Evolutionary conservation across 2,888 invertebrate species (phyloP).

Genomic region (Gibbula magus): DNA sequence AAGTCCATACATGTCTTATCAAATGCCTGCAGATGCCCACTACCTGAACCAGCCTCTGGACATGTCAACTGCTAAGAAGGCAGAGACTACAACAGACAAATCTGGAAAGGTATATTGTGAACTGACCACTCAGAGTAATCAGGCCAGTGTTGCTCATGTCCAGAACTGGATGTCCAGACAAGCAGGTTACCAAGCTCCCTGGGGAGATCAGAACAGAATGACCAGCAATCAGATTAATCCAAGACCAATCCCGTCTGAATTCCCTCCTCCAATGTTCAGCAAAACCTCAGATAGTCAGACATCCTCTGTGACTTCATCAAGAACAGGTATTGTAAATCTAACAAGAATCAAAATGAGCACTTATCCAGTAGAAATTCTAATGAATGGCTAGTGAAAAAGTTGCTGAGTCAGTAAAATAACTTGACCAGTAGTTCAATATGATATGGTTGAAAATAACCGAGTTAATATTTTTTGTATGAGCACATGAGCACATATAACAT

Average conservation of each 20-base stretch:
- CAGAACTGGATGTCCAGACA: background rate
- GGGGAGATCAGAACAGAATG: background rate
- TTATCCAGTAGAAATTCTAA: too few relatives aligned
- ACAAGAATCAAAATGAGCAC: too few relatives aligned
- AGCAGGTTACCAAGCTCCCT: background rate
- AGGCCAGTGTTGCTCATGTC: background rate
- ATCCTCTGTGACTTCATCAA: too few relatives aligned
- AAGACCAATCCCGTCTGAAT: background rate
- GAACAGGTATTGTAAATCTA: too few relatives aligned
- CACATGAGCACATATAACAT: too few relatives aligned
- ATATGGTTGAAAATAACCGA: too few relatives aligned
- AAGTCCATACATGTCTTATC: too few relatives aligned
- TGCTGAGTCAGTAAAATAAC: too few relatives aligned
- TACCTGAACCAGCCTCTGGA: background rate
- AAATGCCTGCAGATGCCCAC: too few relatives aligned
- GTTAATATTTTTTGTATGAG: too few relatives aligned
- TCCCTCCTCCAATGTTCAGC: background rate
- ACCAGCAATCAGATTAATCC: background rate
- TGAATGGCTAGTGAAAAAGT: too few relatives aligned
- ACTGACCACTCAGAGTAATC: background rate
- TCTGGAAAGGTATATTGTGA: slow-evolving; percentile 12
- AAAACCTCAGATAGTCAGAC: background rate
- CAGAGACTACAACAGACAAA: background rate
- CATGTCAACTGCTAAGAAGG: background rate
- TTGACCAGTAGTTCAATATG: too few relatives aligned